Evolutionary conservation across 1,140 invertebrate species (phyloP).

Genomic region (Halesus radiatus): DNA sequence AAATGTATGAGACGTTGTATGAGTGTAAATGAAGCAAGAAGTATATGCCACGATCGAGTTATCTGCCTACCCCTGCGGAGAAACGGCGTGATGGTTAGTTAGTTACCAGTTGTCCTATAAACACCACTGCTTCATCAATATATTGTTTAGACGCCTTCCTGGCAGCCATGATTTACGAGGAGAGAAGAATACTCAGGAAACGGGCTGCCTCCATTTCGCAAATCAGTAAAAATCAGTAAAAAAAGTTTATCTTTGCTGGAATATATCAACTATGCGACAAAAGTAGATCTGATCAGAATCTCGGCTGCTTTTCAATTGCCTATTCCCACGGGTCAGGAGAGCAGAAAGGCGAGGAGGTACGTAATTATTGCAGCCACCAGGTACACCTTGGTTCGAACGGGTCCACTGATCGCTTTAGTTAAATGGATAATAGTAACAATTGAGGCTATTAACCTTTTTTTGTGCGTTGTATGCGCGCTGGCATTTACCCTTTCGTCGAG

Average conservation of each 20-base stretch:
- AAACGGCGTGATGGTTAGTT: no score
- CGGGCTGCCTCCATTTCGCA: not conserved
- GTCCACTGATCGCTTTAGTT: not conserved
- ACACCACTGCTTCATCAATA: no score
- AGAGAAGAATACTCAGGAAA: slow-evolving; percentile 20
- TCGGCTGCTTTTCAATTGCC: slow-evolving; percentile 28
- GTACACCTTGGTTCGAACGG: not conserved
- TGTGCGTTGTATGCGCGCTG: not conserved
- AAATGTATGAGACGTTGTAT: no score
- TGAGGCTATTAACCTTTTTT: not conserved
- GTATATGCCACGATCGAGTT: no score
- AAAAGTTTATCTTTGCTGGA: not conserved
- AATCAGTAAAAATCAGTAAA: no score
- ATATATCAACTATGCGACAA: slow-evolving; percentile 13
- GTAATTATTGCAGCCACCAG: slow-evolving; percentile 15
- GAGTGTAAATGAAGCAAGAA: no score
- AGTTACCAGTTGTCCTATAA: no score
- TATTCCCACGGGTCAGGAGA: slow-evolving; percentile 31
- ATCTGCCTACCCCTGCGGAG: no score
- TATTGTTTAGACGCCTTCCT: no score
- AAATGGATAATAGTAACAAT: not conserved
- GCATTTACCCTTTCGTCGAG: slow-evolving; percentile 1
- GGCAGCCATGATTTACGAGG: not conserved
- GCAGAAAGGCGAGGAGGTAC: slow-evolving; percentile 11
- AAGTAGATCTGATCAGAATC: slow-evolving; percentile 22